phyloP scores from a whole-genome alignment of 2,888 invertebrate species.

The Asteroscopus sphinx region DNA sequence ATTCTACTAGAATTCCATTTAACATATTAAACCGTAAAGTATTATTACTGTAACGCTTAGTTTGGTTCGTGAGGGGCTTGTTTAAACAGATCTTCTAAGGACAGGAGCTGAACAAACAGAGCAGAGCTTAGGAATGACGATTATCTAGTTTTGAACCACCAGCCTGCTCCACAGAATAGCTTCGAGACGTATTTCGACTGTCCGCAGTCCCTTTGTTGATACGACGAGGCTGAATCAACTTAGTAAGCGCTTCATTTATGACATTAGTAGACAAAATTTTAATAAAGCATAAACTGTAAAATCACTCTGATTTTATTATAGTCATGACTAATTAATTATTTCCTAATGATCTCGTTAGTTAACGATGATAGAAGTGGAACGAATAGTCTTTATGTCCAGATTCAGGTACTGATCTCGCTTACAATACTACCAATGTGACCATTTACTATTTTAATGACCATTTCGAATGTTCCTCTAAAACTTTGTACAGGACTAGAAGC shows the following conservation, averaged over 20 bases:
- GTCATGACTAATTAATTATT: too few species aligned
- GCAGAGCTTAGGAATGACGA: conserved; percentile 17
- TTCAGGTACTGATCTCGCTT: too few species aligned
- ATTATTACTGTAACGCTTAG: conserved; percentile 62
- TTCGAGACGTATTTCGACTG: conserved; percentile 23
- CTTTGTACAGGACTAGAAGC: conserved; percentile 9
- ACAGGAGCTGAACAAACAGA: conserved; percentile 48
- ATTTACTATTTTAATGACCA: too few species aligned
- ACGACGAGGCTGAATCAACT: conserved; percentile 22
- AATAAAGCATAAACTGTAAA: background rate
- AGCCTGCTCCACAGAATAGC: conserved; percentile 11
- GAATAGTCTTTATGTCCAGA: background rate
- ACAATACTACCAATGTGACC: too few species aligned
- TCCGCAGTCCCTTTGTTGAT: conserved; percentile 27
- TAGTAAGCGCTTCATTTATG: background rate
- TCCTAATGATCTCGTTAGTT: too few species aligned
- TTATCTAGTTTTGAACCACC: conserved; percentile 29
- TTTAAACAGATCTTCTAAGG: conserved; percentile 58
- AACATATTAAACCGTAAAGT: background rate
- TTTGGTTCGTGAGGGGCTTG: conserved; percentile 58
- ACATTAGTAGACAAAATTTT: background rate
- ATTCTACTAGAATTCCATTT: conserved; percentile 11
- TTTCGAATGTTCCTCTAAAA: background rate
- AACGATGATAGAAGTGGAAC: background rate
- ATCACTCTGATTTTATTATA: too few species aligned